phyloP scores from a whole-genome alignment of 1,140 invertebrate genomes.

The Odontomachus brunneus region DNA sequence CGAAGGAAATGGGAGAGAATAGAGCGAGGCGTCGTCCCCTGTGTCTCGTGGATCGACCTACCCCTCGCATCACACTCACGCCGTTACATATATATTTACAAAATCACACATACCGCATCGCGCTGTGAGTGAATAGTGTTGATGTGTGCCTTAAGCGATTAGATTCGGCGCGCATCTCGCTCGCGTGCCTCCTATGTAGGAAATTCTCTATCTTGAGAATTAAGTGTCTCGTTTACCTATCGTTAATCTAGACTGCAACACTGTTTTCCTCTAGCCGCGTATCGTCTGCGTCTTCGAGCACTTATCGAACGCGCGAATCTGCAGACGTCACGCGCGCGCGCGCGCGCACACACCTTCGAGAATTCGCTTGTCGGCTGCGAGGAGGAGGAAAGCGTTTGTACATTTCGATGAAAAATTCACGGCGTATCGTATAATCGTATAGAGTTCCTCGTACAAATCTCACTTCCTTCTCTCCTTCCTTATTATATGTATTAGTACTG shows the following conservation, averaged over 20 bases:
- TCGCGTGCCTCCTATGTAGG: constrained; percentile 60
- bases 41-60: constrained; percentile 29
- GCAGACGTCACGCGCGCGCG: constrained; percentile 30
- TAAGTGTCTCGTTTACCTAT: constrained; percentile 61
- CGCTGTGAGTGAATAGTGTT: constrained; percentile 35
- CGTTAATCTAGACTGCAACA: constrained; percentile 61
- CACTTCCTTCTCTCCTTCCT: neutral
- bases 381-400: constrained; percentile 32
- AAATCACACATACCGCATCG: constrained; percentile 66
- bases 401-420: constrained; percentile 54
- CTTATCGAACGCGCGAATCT: constrained; percentile 25
- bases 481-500: neutral
- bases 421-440: constrained; percentile 20
- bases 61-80: constrained; percentile 43
- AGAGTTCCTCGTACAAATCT: constrained; percentile 44
- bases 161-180: constrained; percentile 43
- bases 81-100: constrained; percentile 65
- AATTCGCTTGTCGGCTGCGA: constrained; percentile 23
- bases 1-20: constrained; percentile 3
- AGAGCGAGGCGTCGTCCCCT: constrained; percentile 31
- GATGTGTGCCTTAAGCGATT: constrained; percentile 63
- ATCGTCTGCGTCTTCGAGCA: constrained; percentile 36
- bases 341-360: neutral
- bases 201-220: constrained; percentile 70
- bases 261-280: constrained; percentile 34